Evolutionary conservation across 2,888 invertebrate species (phyloP).

Genomic region (Netelia fuscicornis): DNA sequence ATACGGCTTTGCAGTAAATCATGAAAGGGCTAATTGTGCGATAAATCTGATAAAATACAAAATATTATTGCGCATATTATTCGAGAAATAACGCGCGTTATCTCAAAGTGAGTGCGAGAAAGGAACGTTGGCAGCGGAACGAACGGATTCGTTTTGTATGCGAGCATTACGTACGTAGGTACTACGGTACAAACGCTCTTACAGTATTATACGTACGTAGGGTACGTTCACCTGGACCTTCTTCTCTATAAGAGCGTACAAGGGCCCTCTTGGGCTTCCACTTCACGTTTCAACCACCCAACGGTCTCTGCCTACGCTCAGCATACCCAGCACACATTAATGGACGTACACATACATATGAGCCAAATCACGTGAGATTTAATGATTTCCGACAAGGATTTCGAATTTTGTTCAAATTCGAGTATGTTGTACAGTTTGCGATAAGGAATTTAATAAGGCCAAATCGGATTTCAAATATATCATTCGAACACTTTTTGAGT

Average conservation of each 20-base stretch:
- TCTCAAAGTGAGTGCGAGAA: background rate
- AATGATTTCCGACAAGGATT: background rate
- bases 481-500: background rate
- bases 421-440: too few species aligned
- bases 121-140: slow-evolving; percentile 7
- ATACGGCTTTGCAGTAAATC: too few species aligned
- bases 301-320: slow-evolving; percentile 78
- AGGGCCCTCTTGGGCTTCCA: slow-evolving; percentile 80
- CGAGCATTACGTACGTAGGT: slow-evolving; percentile 28
- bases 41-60: too few species aligned
- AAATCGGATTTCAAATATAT: background rate
- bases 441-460: too few species aligned
- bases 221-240: slow-evolving; percentile 81
- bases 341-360: slow-evolving; percentile 19
- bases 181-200: slow-evolving; percentile 13
- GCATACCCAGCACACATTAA: slow-evolving; percentile 55
- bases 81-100: background rate
- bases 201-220: slow-evolving; percentile 37
- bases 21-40: too few species aligned
- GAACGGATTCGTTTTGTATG: slow-evolving; percentile 55
- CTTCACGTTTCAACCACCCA: slow-evolving; percentile 80
- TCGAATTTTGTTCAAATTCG: too few species aligned
- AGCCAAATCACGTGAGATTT: background rate
- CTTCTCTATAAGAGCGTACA: slow-evolving; percentile 79
- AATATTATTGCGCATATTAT: background rate